Percentiles rank a stretch among this genome's conserved stretches.
These are phyloP conservation scores for Gymnocephalus cernua DNA, from an alignment of 2,113 vertebrate species.

Conservation along the genomic window DNA sequence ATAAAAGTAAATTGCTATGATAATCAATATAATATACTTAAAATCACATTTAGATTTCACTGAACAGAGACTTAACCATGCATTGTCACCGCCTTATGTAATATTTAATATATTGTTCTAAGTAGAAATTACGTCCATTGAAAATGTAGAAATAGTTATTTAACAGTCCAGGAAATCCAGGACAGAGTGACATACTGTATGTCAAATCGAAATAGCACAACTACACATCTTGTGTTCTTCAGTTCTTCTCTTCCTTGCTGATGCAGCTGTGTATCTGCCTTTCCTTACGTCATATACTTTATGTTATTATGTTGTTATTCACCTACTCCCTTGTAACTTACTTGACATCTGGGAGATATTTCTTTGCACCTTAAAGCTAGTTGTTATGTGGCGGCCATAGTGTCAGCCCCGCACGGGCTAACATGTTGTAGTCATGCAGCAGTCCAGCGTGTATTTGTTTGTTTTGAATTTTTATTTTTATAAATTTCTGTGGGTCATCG, in stretches of 20 bases:
- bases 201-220: not conserved
- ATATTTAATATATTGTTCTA: not conserved
- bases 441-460: too few species aligned
- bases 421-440: not conserved
- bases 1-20: not conserved
- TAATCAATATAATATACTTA: not conserved
- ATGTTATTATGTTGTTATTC: too few species aligned
- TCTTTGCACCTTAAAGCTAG: not conserved
- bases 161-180: not conserved
- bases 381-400: not conserved
- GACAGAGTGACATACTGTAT: not conserved
- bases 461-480: too few species aligned
- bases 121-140: not conserved
- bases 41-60: not conserved
- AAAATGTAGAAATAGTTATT: not conserved
- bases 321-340: not conserved
- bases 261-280: not conserved
- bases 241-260: not conserved
- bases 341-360: not conserved
- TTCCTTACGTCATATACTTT: too few species aligned
- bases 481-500: too few species aligned
- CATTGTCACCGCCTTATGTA: not conserved
- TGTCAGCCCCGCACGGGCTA: not conserved
- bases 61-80: not conserved
- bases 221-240: not conserved